Base-by-base conservation (phyloP, 2,888 invertebrate species). In the Cheilosia variabilis region DNA sequence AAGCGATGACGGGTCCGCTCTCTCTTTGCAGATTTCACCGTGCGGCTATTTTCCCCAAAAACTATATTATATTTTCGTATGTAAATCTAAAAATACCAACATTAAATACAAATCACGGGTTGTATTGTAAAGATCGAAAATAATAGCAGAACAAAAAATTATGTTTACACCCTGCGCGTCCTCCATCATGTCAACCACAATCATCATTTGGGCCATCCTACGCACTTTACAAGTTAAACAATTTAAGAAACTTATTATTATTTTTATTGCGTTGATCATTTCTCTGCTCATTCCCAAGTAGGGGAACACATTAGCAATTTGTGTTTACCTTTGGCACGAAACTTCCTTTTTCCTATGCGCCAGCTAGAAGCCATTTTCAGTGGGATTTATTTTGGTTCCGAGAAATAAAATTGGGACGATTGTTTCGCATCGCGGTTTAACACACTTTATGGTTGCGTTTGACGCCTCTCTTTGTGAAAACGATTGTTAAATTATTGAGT, bases 291-390 rank as follows among this genome's bases (percentile, higher is more conserved):
- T 83, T 69, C 62, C 65, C 80, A 72, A 62, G 57, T 81, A 76
- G 71, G 69, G 66, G 69, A 71, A 76, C 76, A 81, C 66, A 81
- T 68, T 66, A 68, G 37, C 57, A 76, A 68, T 68, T 80, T 71
- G 81, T 88, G 88, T 88, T 89, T 91, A 92, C 92, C 92, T 91
- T 91, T 91, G 81, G 91, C 89, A 89, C 91, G 92, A 89, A 90
- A 89, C 89, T 89, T 91, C 87, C 91, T 90, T 88, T 92, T 92
- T 79, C 91, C 91, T 88, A 91, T 91, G 88, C 92, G 91, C 92
- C 92, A 92, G 90, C 90, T 92, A 88, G 92, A 91, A 87, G 92
- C 91, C 92, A 92, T 92, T 86, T 86, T 86, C 77, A 81, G 45
- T 62, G 81, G 50, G 53, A 81, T 72, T 86, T 77, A 86, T 86